These are phyloP conservation scores for Pentamera pediparva DNA, from an alignment of 53 echinoderm and acorn worm genomes.

Conservation along the genomic window DNA sequence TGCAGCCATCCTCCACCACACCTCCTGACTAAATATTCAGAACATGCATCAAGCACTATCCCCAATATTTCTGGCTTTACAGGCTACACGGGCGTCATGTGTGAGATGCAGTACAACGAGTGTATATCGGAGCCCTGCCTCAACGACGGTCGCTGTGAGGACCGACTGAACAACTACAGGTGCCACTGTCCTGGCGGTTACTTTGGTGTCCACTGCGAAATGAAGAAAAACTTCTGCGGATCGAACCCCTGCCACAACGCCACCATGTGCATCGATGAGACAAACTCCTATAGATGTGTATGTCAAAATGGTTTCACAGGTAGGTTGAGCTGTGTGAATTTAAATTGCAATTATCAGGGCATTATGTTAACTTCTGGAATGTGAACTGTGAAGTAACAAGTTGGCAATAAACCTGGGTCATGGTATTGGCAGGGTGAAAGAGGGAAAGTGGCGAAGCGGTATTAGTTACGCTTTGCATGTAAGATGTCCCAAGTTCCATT, in stretches of 20 bases:
- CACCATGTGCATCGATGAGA: slow-evolving; percentile 61
- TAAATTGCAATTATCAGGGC: not conserved
- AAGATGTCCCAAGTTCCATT: too few species aligned
- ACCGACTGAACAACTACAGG: slow-evolving; percentile 63
- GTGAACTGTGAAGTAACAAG: not conserved
- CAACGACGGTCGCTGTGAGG: slow-evolving; percentile 59
- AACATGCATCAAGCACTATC: too few species aligned
- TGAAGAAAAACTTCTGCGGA: slow-evolving; percentile 76
- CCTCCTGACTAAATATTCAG: too few species aligned
- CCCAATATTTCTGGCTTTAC: not conserved
- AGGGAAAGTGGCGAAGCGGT: too few species aligned
- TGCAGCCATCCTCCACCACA: not conserved
- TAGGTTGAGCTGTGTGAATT: not conserved
- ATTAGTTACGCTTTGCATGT: too few species aligned
- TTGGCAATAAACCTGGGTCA: too few species aligned
- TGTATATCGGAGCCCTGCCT: slow-evolving; percentile 80
- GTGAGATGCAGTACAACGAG: slow-evolving; percentile 89
- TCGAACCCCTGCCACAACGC: slow-evolving; percentile 77
- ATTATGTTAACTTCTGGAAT: not conserved
- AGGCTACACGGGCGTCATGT: slow-evolving; percentile 85
- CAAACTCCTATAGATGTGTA: slow-evolving; percentile 62
- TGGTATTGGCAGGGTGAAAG: too few species aligned
- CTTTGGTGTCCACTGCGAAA: slow-evolving; percentile 71
- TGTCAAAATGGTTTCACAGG: slow-evolving; percentile 81
- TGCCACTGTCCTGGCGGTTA: slow-evolving; percentile 49